Percentiles rank a stretch among this genome's conserved stretches.
Conservation (phyloP, 2,888 invertebrate genomes). For the Aricia artaxerxes region DNA sequence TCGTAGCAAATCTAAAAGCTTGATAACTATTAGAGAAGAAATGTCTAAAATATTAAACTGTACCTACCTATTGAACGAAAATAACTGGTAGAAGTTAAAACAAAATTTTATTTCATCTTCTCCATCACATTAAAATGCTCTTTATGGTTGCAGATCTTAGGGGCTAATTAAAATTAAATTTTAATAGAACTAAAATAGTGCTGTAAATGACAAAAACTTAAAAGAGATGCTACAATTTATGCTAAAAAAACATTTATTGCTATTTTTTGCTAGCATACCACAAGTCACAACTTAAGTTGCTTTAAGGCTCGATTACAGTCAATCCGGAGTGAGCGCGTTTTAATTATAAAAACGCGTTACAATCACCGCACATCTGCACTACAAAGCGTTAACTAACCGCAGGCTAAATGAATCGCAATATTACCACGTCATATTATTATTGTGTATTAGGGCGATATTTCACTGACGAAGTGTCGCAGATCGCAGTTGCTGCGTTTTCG, state of each 20-base stretch:
- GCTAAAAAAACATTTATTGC: too few relatives aligned
- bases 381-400: conserved; percentile 53
- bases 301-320: not conserved
- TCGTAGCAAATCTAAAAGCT: not conserved
- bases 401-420: conserved; percentile 57
- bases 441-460: conserved; percentile 25
- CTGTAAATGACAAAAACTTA: too few relatives aligned
- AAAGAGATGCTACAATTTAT: too few relatives aligned
- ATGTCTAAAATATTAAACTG: not conserved
- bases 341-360: conserved; percentile 54
- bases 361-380: conserved; percentile 44
- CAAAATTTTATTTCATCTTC: too few relatives aligned
- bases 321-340: conserved; percentile 46
- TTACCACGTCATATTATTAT: conserved; percentile 38
- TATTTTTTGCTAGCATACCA: too few relatives aligned
- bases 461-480: not conserved
- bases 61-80: too few relatives aligned
- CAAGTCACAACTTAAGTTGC: not conserved
- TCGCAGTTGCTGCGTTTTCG: not conserved
- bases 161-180: too few relatives aligned
- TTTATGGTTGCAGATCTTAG: too few relatives aligned
- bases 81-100: too few relatives aligned
- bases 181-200: too few relatives aligned
- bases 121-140: not conserved
- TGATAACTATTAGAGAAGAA: not conserved